Base-by-base conservation (phyloP, 1,140 invertebrate genomes). In the Drosophila tsacasi region DNA sequence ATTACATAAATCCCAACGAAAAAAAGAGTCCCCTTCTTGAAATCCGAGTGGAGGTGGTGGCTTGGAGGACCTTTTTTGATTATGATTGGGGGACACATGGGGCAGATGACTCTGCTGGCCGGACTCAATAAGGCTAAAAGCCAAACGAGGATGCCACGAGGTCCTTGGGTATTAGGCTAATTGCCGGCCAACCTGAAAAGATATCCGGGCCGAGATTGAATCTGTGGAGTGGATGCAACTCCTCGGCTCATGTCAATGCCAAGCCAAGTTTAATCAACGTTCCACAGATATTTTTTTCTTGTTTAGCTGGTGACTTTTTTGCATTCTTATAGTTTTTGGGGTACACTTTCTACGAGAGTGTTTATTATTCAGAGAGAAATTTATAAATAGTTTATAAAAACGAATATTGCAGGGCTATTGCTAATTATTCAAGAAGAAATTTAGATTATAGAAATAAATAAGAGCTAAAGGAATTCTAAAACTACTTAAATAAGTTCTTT, bases 241-340 rank as follows among this genome's bases (percentile, higher is more conserved):
- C 44, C 67, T 60, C 67, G 67, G 23, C 52, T 60, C 54, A 78
- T 83, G 80, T 86, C 79, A 82, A 78, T 83, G 79, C 68, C 76
- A 73, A 76, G 71, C 76, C 60, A 83, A 79, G 83, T 87, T 86
- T 86, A 87, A 86, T 86, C 83, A 86, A 87, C 83, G 76, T 87
- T 76, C 52, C 61, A 62, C 72, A 73, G 39, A 63, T 62, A n/a
- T 80, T 74, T 65, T 52, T 76, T 67, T 71, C 42, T 65, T 32
- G 13, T 61, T 21, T 35, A 35, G 37, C 27, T 17, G n/a, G 54
- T 42, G 21, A 17, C 21, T 64, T 52, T 76, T 39, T 61, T 46
- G n/a, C 42, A 27, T 58, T 54, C 39, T 23, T 23, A 37, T 67
- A 76, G 57, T 66, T 66, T 58, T 69, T 23, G 5, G 12, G 17